Evolutionary conservation across 2,888 invertebrate genomes (phyloP).

Genomic region (Dolomedes plantarius): DNA sequence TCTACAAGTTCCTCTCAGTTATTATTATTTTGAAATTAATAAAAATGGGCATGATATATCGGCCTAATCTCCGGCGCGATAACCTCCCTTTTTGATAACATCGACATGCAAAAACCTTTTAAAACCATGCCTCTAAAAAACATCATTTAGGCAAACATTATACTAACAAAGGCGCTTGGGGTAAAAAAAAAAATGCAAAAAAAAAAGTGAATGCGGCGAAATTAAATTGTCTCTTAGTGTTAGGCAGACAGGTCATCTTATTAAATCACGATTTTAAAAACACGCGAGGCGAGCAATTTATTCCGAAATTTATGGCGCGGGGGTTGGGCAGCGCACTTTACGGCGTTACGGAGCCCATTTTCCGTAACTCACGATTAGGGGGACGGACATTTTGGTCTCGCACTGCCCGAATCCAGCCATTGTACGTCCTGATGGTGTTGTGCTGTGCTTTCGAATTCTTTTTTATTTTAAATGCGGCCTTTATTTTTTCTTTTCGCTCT

Average conservation of each 20-base stretch:
- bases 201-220: constrained; percentile 25
- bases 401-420: neutral
- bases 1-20: neutral
- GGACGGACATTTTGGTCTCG: constrained; percentile 12
- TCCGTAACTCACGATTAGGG: constrained; percentile 66
- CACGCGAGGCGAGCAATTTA: constrained; percentile 48
- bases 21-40: neutral
- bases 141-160: neutral
- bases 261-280: constrained; percentile 69
- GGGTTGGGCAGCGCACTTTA: neutral
- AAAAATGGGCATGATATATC: neutral
- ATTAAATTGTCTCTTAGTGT: constrained; percentile 62
- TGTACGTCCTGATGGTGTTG: neutral
- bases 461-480: constrained; percentile 17
- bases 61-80: neutral
- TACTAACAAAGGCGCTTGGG: neutral
- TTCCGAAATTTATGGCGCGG: constrained; percentile 55
- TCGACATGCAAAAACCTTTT: neutral
- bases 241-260: constrained; percentile 63
- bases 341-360: constrained; percentile 38
- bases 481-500: too few relatives aligned
- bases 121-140: neutral
- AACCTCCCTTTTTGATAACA: neutral
- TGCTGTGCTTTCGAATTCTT: too few relatives aligned
- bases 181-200: neutral